Conservation (phyloP, 2,113 vertebrate genomes). For the Phalacrocorax aristotelis region DNA sequence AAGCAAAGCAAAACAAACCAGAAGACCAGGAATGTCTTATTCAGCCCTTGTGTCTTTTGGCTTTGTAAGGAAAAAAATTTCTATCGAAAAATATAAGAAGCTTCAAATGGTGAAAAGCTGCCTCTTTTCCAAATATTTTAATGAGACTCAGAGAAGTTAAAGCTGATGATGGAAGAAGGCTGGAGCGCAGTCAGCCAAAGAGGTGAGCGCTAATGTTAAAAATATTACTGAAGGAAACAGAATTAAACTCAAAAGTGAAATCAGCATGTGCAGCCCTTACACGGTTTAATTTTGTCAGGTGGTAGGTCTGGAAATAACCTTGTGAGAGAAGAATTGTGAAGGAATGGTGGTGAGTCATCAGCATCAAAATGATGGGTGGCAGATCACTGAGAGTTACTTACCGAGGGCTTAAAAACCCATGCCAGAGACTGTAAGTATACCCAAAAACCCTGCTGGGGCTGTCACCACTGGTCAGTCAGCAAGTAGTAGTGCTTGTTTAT, state of each 20-base stretch:
- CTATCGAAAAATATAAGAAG: background rate
- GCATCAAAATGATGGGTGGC: fast-evolving
- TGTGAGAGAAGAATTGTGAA: background rate
- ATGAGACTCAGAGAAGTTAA: background rate
- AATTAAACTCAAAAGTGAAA: background rate
- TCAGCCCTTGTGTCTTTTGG: background rate
- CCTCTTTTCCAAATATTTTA: background rate
- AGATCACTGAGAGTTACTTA: background rate
- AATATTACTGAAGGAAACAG: background rate
- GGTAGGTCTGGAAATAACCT: background rate
- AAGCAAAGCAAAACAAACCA: background rate
- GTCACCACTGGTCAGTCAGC: background rate
- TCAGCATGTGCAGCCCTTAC: background rate
- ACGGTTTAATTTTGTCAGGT: background rate
- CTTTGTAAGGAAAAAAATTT: background rate
- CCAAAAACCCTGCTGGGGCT: background rate
- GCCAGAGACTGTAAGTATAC: background rate
- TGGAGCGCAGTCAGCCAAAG: background rate
- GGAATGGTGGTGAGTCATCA: background rate
- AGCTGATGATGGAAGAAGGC: background rate
- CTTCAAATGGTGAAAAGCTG: background rate
- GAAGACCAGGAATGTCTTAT: background rate
- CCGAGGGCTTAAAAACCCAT: background rate
- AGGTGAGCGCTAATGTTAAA: background rate
- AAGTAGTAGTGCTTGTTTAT: background rate